Conservation (phyloP, 2,113 vertebrate genomes). For the Scomber scombrus region DNA sequence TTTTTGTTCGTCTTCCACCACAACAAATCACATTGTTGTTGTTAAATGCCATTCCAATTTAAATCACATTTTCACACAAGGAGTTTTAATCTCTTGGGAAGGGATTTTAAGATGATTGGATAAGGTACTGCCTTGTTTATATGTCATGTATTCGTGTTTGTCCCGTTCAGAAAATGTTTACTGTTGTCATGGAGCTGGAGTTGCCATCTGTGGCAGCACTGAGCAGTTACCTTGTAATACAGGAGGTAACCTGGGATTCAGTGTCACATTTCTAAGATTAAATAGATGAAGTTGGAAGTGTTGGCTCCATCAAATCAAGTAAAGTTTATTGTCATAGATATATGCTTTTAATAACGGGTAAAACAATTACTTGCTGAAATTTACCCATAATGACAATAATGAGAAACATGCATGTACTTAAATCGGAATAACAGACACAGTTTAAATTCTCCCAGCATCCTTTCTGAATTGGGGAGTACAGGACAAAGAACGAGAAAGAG, state of each 20-base stretch:
- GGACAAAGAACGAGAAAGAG: conserved; percentile 14
- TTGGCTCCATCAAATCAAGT: background rate
- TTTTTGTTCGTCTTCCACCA: conserved; percentile 3
- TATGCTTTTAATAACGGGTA: background rate
- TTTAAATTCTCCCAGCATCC: conserved; percentile 67
- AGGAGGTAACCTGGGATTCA: conserved; percentile 35
- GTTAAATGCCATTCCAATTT: background rate
- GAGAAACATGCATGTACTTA: background rate
- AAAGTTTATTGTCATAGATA: background rate
- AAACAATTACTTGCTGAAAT: background rate
- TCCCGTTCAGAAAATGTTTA: conserved; percentile 70
- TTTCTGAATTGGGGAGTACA: conserved; percentile 44
- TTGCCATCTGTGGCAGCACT: conserved; percentile 20
- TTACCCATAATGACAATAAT: background rate
- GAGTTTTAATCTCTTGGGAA: conserved; percentile 12
- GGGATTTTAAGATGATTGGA: background rate
- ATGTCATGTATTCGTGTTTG: conserved; percentile 11
- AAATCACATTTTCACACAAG: background rate
- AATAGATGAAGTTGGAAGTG: conserved; percentile 8
- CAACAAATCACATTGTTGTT: background rate
- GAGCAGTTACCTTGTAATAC: conserved; percentile 16
- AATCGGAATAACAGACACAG: background rate
- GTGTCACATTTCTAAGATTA: conserved; percentile 12
- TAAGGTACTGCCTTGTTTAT: conserved; percentile 28
- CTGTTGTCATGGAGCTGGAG: conserved; percentile 79